Base-by-base conservation (phyloP, 1,140 invertebrate species). In the Orius laevigatus region DNA sequence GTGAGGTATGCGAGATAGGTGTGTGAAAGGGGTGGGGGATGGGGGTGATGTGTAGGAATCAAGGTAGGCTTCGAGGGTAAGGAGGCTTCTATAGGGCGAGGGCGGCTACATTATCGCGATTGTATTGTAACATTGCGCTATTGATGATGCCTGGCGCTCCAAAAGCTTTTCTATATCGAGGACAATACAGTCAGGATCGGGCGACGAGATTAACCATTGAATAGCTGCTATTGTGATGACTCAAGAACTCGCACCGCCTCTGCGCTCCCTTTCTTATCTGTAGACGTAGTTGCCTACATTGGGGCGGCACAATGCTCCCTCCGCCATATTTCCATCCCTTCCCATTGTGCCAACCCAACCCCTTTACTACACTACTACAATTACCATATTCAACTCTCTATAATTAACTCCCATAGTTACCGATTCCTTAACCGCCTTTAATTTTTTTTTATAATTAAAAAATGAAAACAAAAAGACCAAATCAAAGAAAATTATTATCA, bases 61-160 rank as follows among this genome's bases (percentile, higher is more conserved):
- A 25, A 25, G 25, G 25, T 25, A 25, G 25, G 25, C 25, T 25
- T 25, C 25, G 25, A 25, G 46, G 35, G 34, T 10, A 12, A 19
- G 31, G 18, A 19, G 32, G 34, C 8, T 18, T 20, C 14, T 15
- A 36, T 40, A 36, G 18, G 34, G 39, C 35, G 18, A 12, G 20
- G 47, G 43, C 41, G 18, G 48, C 49, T 55, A 56, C 54, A 56
- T 56, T 56, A 56, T 56, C 54, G 54, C 54, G 54, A 56, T 56
- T 56, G 54, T 56, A 56, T 56, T 56, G 54, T 56, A 56, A 53
- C 54, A 53, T 53, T 56, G 54, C 52, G 54, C 54, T 56, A 56
- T 56, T 56, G 54, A 56, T 56, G 54, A 56, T 56, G 54, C 49
- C 54, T 53, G 49, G 54, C 52, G 54, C 50, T 56, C 50, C 50